Conservation (phyloP, 2,888 invertebrate species). For the Caenorhabditis virilis region DNA sequence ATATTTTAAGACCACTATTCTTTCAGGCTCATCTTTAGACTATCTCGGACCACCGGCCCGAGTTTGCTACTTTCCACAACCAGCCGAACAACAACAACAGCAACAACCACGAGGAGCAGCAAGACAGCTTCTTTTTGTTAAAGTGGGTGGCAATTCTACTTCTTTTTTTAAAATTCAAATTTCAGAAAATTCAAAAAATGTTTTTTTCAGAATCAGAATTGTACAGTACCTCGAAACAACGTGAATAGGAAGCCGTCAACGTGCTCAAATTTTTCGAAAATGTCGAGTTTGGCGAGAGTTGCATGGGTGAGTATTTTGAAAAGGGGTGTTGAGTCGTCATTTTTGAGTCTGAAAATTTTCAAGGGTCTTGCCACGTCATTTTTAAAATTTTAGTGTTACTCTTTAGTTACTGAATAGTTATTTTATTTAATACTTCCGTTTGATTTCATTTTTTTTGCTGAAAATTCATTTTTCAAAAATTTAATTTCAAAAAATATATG, state of each 20-base stretch:
- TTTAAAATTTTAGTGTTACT: no score
- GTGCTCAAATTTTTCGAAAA: slow-evolving; percentile 16
- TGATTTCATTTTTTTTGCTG: not conserved
- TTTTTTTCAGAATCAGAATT: slow-evolving; percentile 15
- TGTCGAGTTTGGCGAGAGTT: slow-evolving; percentile 34
- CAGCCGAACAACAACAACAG: not conserved
- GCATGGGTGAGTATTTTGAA: slow-evolving; percentile 26
- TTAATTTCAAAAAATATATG: not conserved
- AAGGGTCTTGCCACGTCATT: no score
- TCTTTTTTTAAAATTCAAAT: no score
- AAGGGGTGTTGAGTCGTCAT: not conserved
- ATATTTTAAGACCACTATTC: no score
- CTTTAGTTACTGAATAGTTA: not conserved
- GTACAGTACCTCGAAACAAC: slow-evolving; percentile 8
- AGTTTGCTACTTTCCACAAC: no score
- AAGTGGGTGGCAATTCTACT: no score
- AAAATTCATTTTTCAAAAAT: no score
- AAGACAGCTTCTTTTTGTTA: slow-evolving; percentile 5
- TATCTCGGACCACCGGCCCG: not conserved
- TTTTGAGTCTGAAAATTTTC: no score
- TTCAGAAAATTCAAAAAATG: slow-evolving; percentile 6
- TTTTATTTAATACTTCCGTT: not conserved
- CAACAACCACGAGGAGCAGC: not conserved
- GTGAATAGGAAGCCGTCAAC: slow-evolving; percentile 13
- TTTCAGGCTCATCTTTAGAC: slow-evolving; percentile 1